Evolutionary conservation across 2,888 invertebrate genomes (phyloP).

Genomic region (Erebia epiphron): DNA sequence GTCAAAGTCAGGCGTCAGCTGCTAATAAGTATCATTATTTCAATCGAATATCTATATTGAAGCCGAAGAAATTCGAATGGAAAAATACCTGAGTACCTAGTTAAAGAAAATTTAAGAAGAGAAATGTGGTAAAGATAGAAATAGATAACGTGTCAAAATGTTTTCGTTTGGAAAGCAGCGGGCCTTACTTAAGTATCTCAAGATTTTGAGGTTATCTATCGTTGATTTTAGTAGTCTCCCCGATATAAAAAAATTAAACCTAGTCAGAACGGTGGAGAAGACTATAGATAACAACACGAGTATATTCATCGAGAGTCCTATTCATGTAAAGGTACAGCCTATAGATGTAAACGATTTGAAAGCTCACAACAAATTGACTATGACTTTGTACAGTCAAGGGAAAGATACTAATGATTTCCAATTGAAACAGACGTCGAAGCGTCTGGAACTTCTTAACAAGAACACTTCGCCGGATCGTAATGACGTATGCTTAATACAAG

Average conservation of each 20-base stretch:
- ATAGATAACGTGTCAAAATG: conserved; percentile 51
- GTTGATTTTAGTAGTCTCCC: conserved; percentile 70
- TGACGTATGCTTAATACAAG: conserved; percentile 75
- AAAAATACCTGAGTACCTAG: conserved; percentile 1
- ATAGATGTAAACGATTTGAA: conserved; percentile 73
- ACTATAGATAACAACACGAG: conserved; percentile 73
- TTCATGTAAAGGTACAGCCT: conserved; percentile 76
- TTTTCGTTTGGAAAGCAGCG: conserved; percentile 64
- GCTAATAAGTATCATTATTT: too few relatives aligned
- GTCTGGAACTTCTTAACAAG: conserved; percentile 72
- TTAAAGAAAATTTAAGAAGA: conserved; percentile 16
- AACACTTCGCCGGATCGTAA: conserved; percentile 67
- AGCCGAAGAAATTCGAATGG: not conserved
- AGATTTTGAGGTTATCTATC: conserved; percentile 79
- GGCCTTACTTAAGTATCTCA: conserved; percentile 74
- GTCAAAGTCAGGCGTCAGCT: too few relatives aligned
- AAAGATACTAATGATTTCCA: conserved; percentile 73
- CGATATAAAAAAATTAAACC: conserved; percentile 71
- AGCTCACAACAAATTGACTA: conserved; percentile 73
- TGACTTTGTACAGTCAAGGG: conserved; percentile 75
- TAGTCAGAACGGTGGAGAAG: conserved; percentile 77
- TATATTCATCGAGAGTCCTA: conserved; percentile 78
- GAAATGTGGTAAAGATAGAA: conserved; percentile 21
- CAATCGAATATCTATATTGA: too few relatives aligned
- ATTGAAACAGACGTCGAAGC: conserved; percentile 76